Evolutionary conservation across 2,797 vertebrate species (phyloP).

Genomic region (Bryconaethiops microstoma): DNA sequence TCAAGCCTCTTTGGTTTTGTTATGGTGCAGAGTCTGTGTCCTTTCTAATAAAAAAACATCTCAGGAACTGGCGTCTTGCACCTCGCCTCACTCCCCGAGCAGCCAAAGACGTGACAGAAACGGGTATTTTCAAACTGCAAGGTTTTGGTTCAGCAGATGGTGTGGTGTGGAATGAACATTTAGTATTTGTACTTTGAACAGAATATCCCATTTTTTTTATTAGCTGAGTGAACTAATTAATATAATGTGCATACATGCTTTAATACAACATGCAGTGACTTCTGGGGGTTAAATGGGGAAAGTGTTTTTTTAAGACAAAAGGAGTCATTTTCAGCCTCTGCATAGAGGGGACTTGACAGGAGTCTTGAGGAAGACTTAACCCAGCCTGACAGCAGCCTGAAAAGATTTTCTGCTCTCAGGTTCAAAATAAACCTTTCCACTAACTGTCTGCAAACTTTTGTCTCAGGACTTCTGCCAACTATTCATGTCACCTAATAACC

Average conservation of each 20-base stretch:
- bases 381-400: slow-evolving; percentile 12
- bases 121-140: too few relatives aligned
- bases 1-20: too few relatives aligned
- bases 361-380: slow-evolving; percentile 6
- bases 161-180: not conserved
- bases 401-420: slow-evolving; percentile 12
- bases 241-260: too few relatives aligned
- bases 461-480: not conserved
- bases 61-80: too few relatives aligned
- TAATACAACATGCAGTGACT: not conserved
- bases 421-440: not conserved
- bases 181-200: not conserved
- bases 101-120: too few relatives aligned
- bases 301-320: not conserved
- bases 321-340: not conserved
- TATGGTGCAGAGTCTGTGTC: too few relatives aligned
- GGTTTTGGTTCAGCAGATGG: too few relatives aligned
- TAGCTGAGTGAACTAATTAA: too few relatives aligned
- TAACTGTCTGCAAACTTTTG: not conserved
- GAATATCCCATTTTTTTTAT: too few relatives aligned
- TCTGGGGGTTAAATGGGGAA: not conserved
- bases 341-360: not conserved
- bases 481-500: not conserved
- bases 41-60: too few relatives aligned
- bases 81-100: too few relatives aligned